Conservation (phyloP, 2,113 vertebrate genomes). For the Pithys albifrons region DNA sequence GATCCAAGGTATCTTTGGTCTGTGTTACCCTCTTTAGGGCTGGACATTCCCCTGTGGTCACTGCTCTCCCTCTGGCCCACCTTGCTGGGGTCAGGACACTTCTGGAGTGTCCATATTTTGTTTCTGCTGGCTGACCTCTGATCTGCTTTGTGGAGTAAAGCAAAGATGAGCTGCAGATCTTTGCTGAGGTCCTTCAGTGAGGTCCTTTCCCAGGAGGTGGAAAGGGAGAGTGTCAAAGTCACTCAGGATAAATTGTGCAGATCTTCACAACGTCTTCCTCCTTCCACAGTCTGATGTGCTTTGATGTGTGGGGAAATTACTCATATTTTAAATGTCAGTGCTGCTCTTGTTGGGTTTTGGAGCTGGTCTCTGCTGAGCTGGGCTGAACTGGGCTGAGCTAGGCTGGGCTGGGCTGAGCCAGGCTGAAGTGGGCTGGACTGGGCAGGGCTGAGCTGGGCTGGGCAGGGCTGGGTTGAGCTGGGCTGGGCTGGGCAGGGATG, state of each 20-base stretch:
- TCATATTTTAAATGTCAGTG: background rate
- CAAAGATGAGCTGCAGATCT: background rate
- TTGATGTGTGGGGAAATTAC: background rate
- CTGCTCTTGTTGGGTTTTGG: background rate
- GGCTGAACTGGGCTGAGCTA: background rate
- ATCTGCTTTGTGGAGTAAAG: background rate
- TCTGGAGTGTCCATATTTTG: fast-evolving
- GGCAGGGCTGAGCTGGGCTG: too few species aligned
- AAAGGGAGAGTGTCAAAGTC: background rate
- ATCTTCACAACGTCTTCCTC: background rate
- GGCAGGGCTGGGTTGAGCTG: too few species aligned
- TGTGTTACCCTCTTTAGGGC: fast-evolving
- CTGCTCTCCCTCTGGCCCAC: background rate
- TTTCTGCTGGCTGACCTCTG: background rate
- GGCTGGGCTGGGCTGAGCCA: background rate
- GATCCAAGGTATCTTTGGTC: background rate
- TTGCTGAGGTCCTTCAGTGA: background rate
- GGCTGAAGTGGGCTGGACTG: too few species aligned
- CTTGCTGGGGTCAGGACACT: background rate
- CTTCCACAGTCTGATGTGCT: background rate
- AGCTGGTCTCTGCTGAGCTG: background rate
- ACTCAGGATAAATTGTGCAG: background rate
- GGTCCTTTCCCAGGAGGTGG: background rate
- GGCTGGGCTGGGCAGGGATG: too few species aligned
- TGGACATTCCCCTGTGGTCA: background rate